These are phyloP conservation scores for Micromys minutus DNA, from an alignment of 2,113 vertebrate genomes.

Conservation along the genomic window DNA sequence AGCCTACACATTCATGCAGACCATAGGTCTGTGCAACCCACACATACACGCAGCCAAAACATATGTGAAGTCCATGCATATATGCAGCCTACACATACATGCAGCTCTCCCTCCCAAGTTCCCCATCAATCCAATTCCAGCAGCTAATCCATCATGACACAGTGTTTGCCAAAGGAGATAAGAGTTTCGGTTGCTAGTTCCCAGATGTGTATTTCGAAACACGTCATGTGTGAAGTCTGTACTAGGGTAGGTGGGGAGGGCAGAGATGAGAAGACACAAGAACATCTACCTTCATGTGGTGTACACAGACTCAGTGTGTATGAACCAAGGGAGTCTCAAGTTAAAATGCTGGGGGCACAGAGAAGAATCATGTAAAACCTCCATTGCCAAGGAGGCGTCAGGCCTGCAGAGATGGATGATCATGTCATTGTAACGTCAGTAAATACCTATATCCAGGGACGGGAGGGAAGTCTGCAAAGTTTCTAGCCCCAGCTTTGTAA, in stretches of 20 bases:
- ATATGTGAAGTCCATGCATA: too few species aligned
- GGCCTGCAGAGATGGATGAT: background rate
- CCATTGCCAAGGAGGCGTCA: background rate
- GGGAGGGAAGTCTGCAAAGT: background rate
- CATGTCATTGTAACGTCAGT: background rate
- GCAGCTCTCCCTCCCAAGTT: background rate
- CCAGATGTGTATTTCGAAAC: background rate
- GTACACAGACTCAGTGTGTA: background rate
- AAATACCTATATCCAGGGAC: fast-evolving
- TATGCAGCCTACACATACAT: background rate
- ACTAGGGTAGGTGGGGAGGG: background rate
- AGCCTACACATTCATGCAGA: too few species aligned
- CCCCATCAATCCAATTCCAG: background rate
- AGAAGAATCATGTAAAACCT: background rate
- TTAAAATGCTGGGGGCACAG: too few species aligned
- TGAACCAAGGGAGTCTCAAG: background rate
- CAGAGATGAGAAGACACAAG: background rate
- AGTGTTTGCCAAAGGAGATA: background rate
- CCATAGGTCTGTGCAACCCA: too few species aligned
- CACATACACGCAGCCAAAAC: too few species aligned
- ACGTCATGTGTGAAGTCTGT: background rate
- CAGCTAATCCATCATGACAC: background rate
- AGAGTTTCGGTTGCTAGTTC: background rate
- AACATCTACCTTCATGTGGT: background rate
- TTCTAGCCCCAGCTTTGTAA: background rate